Base-by-base conservation (phyloP, 2,113 vertebrate genomes). In the Sylvietta virens region DNA sequence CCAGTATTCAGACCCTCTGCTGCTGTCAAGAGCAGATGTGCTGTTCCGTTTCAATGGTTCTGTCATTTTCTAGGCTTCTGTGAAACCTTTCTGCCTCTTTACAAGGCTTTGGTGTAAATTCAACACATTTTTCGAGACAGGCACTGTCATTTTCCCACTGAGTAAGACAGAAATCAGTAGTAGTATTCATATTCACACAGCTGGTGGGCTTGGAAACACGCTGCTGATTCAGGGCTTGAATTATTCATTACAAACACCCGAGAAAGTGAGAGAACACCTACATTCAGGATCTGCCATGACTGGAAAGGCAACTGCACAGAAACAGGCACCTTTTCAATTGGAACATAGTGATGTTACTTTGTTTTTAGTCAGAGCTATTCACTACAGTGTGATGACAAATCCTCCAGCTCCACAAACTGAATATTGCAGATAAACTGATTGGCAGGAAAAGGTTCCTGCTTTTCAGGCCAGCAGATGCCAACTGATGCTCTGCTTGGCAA, bases 191-290 rank as follows among this genome's bases (percentile, higher is more conserved):
- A 14, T 48, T 54, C 58, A n/a, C 60, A 47, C 53, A 90, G 91
- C 71, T 92, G 88, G 53, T 6, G 2, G 54, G 88, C 42, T 33
- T 8, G 7, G 91, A 80, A 88, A 69, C 58, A 60, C 3, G 8
- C 67, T 40, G 76, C 91, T 86, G 91, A 92, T 57, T 92, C 83
- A 82, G 45, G 48, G 50, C 89, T 57, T 86, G 83, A 94, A 94
- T 96, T 92, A 94, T 86, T 93, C 78, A 90, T 86, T 47, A 30
- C 24, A 92, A 90, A 78, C 53, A 67, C n/a, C 62, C 44, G 1
- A 45, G 51, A 35, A 90, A 88, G 57, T 24, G 44, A 67, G 3
- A 79, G 79, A 66, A 90, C 79, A 85, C 64, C 89, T 86, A 86
- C 31, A 40, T 16, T 57, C 14, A 44, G 67, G 60, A 85, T 65